Evolutionary conservation across 2,888 invertebrate genomes (phyloP).

Genomic region (Protodeltote pygarga): DNA sequence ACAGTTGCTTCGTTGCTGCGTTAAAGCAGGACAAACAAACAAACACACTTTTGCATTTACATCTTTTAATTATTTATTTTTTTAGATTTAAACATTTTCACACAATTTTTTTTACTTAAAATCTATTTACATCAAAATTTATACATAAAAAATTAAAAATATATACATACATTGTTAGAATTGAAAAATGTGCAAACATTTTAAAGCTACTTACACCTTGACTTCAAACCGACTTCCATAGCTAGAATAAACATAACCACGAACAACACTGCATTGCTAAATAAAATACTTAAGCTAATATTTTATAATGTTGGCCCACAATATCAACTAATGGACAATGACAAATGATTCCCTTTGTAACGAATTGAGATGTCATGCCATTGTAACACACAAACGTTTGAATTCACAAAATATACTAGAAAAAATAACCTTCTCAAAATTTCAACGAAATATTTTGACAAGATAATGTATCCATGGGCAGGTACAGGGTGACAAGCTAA

Average conservation of each 20-base stretch:
- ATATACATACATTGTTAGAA: too few relatives aligned
- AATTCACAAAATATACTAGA: conserved; percentile 76
- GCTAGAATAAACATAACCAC: conserved; percentile 11
- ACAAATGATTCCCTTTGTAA: conserved; percentile 83
- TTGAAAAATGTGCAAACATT: too few relatives aligned
- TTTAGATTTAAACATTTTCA: too few relatives aligned
- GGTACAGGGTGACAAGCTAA: conserved; percentile 75
- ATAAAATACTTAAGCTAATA: conserved; percentile 60
- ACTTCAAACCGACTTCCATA: background rate
- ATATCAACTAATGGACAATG: conserved; percentile 84
- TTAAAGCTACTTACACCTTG: too few relatives aligned
- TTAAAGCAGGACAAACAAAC: too few relatives aligned
- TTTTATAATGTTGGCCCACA: conserved; percentile 76
- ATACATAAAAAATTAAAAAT: too few relatives aligned
- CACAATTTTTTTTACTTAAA: too few relatives aligned
- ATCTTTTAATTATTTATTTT: too few relatives aligned
- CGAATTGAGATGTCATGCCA: conserved; percentile 80
- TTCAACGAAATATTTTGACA: conserved; percentile 85
- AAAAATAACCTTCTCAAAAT: conserved; percentile 59
- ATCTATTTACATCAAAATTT: too few relatives aligned
- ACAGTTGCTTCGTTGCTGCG: too few relatives aligned
- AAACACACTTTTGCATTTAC: too few relatives aligned
- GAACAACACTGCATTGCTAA: conserved; percentile 25
- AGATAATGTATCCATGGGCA: conserved; percentile 81
- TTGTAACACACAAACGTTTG: conserved; percentile 74